Evolutionary conservation across 2,797 vertebrate genomes (phyloP).

Genomic region (Protonibea diacanthus): DNA sequence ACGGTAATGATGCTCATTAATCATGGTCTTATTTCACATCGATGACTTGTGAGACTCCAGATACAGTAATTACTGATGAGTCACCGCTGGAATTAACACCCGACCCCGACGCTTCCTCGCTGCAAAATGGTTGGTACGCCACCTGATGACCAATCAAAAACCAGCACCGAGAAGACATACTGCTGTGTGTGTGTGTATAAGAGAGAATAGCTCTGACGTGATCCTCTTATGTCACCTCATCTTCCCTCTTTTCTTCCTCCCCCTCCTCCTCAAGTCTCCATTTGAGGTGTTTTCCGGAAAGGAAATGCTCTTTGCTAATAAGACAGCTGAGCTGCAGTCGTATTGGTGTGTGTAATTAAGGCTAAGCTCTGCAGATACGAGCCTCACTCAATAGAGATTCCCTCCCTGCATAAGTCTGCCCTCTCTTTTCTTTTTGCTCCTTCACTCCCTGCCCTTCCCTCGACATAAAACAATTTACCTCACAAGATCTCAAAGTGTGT

Average conservation of each 20-base stretch:
- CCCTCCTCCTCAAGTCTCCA: constrained; percentile 25
- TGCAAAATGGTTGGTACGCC: neutral
- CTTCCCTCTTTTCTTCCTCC: constrained; percentile 22
- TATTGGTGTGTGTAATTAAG: constrained; percentile 51
- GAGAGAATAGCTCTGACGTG: constrained; percentile 24
- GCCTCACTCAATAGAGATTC: constrained; percentile 23
- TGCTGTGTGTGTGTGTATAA: neutral
- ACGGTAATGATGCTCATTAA: constrained; percentile 65
- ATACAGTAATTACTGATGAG: constrained; percentile 65
- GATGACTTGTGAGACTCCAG: constrained; percentile 39
- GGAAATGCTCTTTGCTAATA: constrained; percentile 31
- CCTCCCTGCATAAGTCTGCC: neutral
- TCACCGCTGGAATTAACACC: constrained; percentile 59
- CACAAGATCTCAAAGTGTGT: neutral
- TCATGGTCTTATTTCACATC: constrained; percentile 46
- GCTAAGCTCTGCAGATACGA: constrained; percentile 17
- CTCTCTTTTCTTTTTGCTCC: neutral
- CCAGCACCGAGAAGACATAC: neutral
- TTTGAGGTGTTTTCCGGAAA: constrained; percentile 48
- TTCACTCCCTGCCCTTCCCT: constrained; percentile 11
- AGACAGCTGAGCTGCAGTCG: constrained; percentile 36
- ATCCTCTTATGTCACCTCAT: constrained; percentile 35
- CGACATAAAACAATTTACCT: constrained; percentile 24
- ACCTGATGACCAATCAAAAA: constrained; percentile 50
- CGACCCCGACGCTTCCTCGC: constrained; percentile 1